phyloP scores from a whole-genome alignment of 1,140 invertebrate species.

The Riptortus pedestris region DNA sequence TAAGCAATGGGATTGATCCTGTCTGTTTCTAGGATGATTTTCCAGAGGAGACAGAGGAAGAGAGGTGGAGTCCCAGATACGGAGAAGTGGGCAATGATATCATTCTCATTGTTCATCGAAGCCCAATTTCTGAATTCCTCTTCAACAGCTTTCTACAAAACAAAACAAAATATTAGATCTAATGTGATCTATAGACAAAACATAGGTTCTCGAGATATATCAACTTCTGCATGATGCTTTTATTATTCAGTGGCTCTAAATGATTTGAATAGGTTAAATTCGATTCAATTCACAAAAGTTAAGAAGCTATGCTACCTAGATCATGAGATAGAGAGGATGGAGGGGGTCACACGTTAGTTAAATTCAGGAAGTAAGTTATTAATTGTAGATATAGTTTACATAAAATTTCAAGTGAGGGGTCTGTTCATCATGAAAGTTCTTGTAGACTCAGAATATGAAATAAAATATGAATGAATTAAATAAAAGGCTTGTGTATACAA shows the following conservation, averaged over 20 bases:
- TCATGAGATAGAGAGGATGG: too few species aligned
- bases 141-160: conserved; percentile 66
- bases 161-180: too few species aligned
- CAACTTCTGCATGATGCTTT: neutral
- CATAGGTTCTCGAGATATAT: too few species aligned
- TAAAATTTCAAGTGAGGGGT: too few species aligned
- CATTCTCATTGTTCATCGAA: conserved; percentile 92
- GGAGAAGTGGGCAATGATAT: conserved; percentile 90
- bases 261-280: conserved; percentile 27
- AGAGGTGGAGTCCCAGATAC: conserved; percentile 76
- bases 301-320: too few species aligned
- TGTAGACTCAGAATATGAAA: too few species aligned
- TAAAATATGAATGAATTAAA: too few species aligned
- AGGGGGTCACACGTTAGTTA: too few species aligned
- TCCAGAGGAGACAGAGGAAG: conserved; percentile 87
- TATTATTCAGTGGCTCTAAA: neutral
- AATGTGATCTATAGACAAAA: conserved; percentile 8
- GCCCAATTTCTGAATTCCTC: conserved; percentile 94
- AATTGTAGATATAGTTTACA: too few species aligned
- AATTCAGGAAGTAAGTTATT: too few species aligned
- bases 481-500: too few species aligned
- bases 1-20: conserved; percentile 85
- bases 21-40: conserved; percentile 90
- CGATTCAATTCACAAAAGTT: neutral
- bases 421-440: too few species aligned